Evolutionary conservation across 1,140 invertebrate species (phyloP), one percentile per base, ranked within the genome.

Genomic region (Brachionus plicatilis): DNA sequence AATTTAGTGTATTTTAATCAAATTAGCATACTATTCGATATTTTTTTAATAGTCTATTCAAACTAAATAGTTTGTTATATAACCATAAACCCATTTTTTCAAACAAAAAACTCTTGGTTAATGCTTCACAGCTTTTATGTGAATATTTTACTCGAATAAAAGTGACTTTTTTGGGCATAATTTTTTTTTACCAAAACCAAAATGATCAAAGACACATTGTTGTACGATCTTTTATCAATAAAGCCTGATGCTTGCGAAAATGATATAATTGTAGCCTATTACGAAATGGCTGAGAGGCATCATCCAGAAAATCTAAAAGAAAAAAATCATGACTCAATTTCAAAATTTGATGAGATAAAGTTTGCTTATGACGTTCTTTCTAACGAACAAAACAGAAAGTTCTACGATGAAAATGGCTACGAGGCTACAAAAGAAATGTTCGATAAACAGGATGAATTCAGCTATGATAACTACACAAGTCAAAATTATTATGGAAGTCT

Each of bases 311-410:
- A 72, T 43, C 17, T 43, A 45, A 43, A 72, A 20, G 37, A 72
- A 43, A 41, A 17, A 2, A 43, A 20, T 43, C 14, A 45, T 17
- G 37, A 72, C 7, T 41, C 33, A 17, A 20, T 72, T 41, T 43
- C 20, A 24, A 72, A 72, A 24, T 72, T 72, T 43, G 37, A 72
- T 45, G 33, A 72, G 9, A 72, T 72, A 9, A 72, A 72, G 20
- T 72, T 72, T 72, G 68, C 68, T 20, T 72, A 72, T 20, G 68
- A 72, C 43, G 17, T 72, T 43, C 68, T 72, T 20, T 72, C 68
- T 11, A 72, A 72, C 37, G 33, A 72, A 17, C 8, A 43, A 17
- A 72, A 72, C 17, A 14, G 68, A 41, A 72, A 72, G 43, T 72
- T 41, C 17, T 72, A 72, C 17, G 37, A 72, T 43, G 68, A 72